Base-by-base conservation (phyloP, 2,113 vertebrate species). In the Scytalopus superciliaris region DNA sequence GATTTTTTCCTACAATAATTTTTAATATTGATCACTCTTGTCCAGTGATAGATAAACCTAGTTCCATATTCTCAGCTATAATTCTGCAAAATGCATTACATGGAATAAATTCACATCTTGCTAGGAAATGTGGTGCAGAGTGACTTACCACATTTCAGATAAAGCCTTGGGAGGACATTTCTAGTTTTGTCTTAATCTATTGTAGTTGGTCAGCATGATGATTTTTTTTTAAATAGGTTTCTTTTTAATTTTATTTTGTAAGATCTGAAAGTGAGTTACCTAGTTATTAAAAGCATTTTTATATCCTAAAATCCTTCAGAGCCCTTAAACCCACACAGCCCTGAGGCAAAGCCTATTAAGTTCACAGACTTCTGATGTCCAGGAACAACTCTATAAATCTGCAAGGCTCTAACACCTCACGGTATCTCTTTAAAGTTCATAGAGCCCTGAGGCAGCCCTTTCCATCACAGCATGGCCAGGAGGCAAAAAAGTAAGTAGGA, bases 231-330 rank as follows among this genome's bases (percentile, higher is more conserved):
- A 63, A 63, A 69, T 64, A 63, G 6, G 2, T 6, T 22, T 8
- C 62, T 19, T 12, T 49, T 13, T 40, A 11, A 18, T 11, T 77
- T 21, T 25, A 53, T 77, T 89, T 42, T 16, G 5, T 33, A 80
- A 83, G 55, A 93, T 70, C 63, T 80, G 40, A 94, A 85, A 19
- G 57, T 69, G 45, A 90, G 68, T 69, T 85, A 50, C 53, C 18
- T 39, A 53, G 37, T 28, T 70, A 90, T 77, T 84, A 88, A 90
- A 93, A 95, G 12, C 25, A 85, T 69, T 86, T 95, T 81, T 94
- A 88, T 47, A 84, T 67, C 50, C 47, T 50, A 24, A 94, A 94
- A 88, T 70, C 82, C 70, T 90, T 72, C 70, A 68, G 53, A 84
- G 42, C 39, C 68, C 63, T 84, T 83, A 94, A 90, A 88, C 30